Evolutionary conservation across 92 coral and sea anemone species (phyloP), one percentile per base, ranked within the genome.

Genomic region (Epizoanthus illoricatus): DNA sequence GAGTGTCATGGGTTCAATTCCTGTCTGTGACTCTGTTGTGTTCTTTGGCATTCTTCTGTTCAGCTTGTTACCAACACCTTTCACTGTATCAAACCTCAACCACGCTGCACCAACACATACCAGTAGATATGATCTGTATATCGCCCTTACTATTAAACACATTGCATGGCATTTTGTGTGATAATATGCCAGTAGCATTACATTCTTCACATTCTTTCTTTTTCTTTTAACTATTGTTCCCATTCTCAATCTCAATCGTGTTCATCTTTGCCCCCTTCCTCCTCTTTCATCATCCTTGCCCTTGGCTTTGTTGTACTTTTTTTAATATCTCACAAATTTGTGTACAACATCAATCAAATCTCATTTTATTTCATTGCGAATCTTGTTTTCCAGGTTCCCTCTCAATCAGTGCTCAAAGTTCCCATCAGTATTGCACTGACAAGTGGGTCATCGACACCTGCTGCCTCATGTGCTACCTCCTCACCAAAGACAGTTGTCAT

Each of bases 401-500:
- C 87, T 9, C 75, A 81, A 55, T 69, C 87, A 5, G 79, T 87
- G 5, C 57, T 84, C 61, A 87, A 87, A 79, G 75, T 87, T 21
- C 90, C 90, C 7, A 78, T 87, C 88, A 85, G 79, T 56, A 56
- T 81, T 36, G 73, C 90, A 10, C 49, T 86, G 18, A 55, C 64
- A 11, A 41, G 76, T 55, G 63, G 70, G 2, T n/a, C 80, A 54
- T 74, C 45, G 28, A 56, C 87, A 18, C 36, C 80, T 21, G 60
- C 45, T 19, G 49, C 87, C 47, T 54, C 85, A 15, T 63, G 89
- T 47, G 69, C 71, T 11, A 62, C 92, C 18, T 73, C 92, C 47
- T 57, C 89, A 13, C 75, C 91, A 62, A 92, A 92, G 88, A 87
- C 96, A 71, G 97, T 91, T 81, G 92, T 91, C 84, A 84, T 91